Conservation (phyloP, 1,140 invertebrate species). For the Nasonia giraulti region DNA sequence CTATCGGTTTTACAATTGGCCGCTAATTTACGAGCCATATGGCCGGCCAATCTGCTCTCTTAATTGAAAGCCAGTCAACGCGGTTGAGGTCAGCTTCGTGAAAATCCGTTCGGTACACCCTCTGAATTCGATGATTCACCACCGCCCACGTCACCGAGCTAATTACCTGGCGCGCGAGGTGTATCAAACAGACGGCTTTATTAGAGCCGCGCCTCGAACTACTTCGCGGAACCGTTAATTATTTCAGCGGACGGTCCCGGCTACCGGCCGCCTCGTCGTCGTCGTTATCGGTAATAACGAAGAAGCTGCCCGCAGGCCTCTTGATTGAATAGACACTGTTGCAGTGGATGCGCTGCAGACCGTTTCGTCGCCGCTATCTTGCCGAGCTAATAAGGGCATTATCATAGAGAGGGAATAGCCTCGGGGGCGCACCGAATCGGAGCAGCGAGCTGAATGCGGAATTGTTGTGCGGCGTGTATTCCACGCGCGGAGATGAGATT, state of each 20-base stretch:
- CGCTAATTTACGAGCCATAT: background rate
- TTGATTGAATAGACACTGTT: slow-evolving; percentile 15
- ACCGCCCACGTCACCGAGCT: background rate
- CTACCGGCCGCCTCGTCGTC: background rate
- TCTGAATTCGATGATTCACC: background rate
- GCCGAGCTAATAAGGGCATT: slow-evolving; percentile 39
- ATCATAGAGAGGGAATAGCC: slow-evolving; percentile 20
- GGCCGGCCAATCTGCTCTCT: background rate
- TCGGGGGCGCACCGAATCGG: background rate
- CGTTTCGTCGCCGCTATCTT: background rate
- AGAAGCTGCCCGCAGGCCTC: background rate
- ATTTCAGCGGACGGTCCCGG: slow-evolving; percentile 16
- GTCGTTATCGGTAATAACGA: slow-evolving; percentile 29
- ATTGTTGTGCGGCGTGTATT: background rate
- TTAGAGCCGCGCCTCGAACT: slow-evolving; percentile 6
- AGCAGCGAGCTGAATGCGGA: slow-evolving; percentile 20
- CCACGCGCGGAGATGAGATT: no score
- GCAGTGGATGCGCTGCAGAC: background rate
- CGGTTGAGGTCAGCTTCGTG: background rate
- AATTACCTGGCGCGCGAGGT: background rate
- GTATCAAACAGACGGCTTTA: slow-evolving; percentile 19
- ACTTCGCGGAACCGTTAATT: slow-evolving; percentile 32
- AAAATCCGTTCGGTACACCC: background rate
- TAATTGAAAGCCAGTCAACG: background rate
- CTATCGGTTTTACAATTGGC: background rate